phyloP scores from a whole-genome alignment of 1,140 invertebrate genomes.

The Drosophila asahinai region DNA sequence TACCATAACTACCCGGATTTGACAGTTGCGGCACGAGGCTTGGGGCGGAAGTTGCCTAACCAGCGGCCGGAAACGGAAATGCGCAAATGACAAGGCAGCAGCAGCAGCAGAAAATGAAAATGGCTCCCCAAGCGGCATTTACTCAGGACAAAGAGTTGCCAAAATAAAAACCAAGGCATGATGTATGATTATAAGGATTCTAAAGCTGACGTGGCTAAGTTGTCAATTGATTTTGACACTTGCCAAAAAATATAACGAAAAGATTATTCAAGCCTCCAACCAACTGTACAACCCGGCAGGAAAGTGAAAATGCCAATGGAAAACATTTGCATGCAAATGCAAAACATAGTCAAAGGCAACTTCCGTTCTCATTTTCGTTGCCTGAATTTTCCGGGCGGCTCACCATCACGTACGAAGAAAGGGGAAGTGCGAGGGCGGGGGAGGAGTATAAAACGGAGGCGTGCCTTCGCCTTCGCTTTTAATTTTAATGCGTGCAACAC shows the following conservation, averaged over 20 bases:
- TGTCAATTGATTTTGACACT: constrained; percentile 37
- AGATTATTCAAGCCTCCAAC: constrained; percentile 9
- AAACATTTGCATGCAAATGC: constrained; percentile 80
- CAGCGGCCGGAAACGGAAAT: constrained; percentile 71
- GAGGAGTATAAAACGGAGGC: constrained; percentile 15
- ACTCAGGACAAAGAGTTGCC: constrained; percentile 40
- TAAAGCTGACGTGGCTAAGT: constrained; percentile 19
- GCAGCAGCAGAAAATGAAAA: constrained; percentile 65
- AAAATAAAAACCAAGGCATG: neutral
- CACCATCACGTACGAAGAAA: constrained; percentile 64
- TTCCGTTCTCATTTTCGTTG: constrained; percentile 33
- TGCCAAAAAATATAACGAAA: constrained; percentile 3
- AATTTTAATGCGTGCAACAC: constrained; percentile 81
- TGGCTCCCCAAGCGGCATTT: constrained; percentile 66
- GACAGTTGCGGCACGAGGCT: constrained; percentile 41
- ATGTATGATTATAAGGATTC: constrained; percentile 4
- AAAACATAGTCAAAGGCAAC: constrained; percentile 58
- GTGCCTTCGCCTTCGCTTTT: constrained; percentile 62
- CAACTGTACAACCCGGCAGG: neutral
- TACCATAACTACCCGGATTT: constrained; percentile 26
- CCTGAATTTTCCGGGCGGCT: constrained; percentile 13
- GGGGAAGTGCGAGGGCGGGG: constrained; percentile 12
- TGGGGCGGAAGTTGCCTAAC: constrained; percentile 58
- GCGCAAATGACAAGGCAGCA: constrained; percentile 68
- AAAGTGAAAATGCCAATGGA: constrained; percentile 49